These are phyloP conservation scores for Agrypnia vestita DNA, from an alignment of 1,140 invertebrate species.

Conservation along the genomic window DNA sequence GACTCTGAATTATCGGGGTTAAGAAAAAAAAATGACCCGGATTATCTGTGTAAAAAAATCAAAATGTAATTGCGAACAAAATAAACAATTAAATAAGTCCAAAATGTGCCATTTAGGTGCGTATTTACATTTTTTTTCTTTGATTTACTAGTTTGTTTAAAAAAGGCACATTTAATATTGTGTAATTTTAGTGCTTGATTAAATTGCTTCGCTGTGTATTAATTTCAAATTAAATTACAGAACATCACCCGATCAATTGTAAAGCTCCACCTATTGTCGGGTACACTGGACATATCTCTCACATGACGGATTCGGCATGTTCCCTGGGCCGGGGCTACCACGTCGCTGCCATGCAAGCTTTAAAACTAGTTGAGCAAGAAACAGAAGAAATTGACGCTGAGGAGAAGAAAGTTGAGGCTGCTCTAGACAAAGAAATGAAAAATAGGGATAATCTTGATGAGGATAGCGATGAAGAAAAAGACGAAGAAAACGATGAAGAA, in stretches of 20 bases:
- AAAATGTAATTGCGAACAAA: not conserved
- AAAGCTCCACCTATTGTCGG: not conserved
- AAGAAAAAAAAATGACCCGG: not conserved
- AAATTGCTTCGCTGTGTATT: not conserved
- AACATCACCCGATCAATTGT: not conserved
- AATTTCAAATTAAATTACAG: not conserved
- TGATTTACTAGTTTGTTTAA: not conserved
- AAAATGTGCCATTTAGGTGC: not conserved
- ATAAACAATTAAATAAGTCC: not conserved
- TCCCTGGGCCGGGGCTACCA: slow-evolving; percentile 15
- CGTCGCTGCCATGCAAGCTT: not conserved
- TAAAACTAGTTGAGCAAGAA: not conserved
- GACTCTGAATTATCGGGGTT: not conserved
- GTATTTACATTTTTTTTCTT: not conserved
- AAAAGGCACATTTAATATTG: not conserved
- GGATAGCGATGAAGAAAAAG: not conserved
- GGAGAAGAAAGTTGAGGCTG: too few relatives aligned
- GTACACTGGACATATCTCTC: too few relatives aligned
- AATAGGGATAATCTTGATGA: too few relatives aligned
- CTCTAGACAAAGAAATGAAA: too few relatives aligned
- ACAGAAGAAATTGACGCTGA: not conserved
- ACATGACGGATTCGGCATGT: too few relatives aligned
- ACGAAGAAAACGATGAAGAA: too few relatives aligned
- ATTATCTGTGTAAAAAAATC: not conserved
- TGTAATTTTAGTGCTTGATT: not conserved